Base-by-base conservation (phyloP, 2,888 invertebrate genomes). In the Mesorhabditis sp. region DNA sequence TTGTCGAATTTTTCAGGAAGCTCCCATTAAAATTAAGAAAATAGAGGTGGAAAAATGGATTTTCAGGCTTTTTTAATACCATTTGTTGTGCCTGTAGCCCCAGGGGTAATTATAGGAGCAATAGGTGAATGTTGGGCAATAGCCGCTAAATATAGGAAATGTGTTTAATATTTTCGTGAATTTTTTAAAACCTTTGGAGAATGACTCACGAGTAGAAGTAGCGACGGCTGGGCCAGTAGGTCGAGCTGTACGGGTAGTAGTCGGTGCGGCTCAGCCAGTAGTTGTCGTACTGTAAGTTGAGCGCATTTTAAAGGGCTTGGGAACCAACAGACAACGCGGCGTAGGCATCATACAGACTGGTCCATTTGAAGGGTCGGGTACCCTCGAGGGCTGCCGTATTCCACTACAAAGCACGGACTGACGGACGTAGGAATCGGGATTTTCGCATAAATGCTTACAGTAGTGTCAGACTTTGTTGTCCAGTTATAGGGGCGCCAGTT, bases 231-330 rank as follows among this genome's bases (percentile, higher is more conserved):
- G 75, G 74, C 44, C 66, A 67, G 68, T 72, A 70, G 69, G 72
- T 69, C 15, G 72, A 70, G 45, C 70, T 71, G 75, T 81, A 82
- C n/a, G 75, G 74, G 43, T 67, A 67, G 68, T 72, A 70, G 70
- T 72, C 69, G 42, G 74, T 70, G 45, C 70, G 70, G 76, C 80
- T 82, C 45, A 82, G 73, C 82, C 82, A 80, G 73, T 80, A 80
- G 74, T 79, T 76, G 65, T 80, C 80, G 71, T 78, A 79, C 79
- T 80, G 73, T 45, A 76, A 73, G 2, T n/a, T 65, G 5, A 42
- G 7, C 4, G 6, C 5, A 61, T 13, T 43, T 44, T 42, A 50
- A 10, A 50, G 58, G 7, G n/a, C 10, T 50, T 50, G 58, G n/a
- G n/a, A 13, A 50, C 58, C n/a, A n/a, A 50, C 58, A 50, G 10